A percentile compares a stretch with the other conserved stretches of the same genome.
Evolutionary conservation across 1,140 invertebrate genomes (phyloP).

Genomic region (Drosophila subobscura): DNA sequence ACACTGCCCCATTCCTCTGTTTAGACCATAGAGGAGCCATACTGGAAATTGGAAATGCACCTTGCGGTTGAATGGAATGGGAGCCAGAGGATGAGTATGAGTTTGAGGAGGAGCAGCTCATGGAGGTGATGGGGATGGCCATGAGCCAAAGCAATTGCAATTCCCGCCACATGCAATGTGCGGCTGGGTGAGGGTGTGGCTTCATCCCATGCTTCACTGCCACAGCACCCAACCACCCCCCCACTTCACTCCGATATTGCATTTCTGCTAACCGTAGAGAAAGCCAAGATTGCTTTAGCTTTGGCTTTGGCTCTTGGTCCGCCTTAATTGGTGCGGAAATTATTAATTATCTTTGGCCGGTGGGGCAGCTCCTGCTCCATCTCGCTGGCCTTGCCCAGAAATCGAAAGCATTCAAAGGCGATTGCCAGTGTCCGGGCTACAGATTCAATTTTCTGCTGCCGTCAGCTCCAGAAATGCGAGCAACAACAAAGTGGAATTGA

Average conservation of each 20-base stretch:
- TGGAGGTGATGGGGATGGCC: not conserved
- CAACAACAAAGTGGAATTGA: conserved; percentile 11
- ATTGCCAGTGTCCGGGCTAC: conserved; percentile 11
- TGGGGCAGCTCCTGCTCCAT: conserved; percentile 13
- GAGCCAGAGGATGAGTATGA: not conserved
- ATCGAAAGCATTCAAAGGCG: conserved; percentile 40
- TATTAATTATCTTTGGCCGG: conserved; percentile 69
- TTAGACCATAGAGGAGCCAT: conserved; percentile 31
- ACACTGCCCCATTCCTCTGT: conserved; percentile 10
- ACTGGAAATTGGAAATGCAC: conserved; percentile 44
- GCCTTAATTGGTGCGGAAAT: conserved; percentile 78
- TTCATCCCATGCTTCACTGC: conserved; percentile 39
- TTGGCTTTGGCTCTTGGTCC: conserved; percentile 34
- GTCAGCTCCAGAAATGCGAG: not conserved
- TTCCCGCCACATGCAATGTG: conserved; percentile 15
- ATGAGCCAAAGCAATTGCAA: not conserved
- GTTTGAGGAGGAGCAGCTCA: not conserved
- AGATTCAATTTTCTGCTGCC: conserved; percentile 26
- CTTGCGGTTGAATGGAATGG: not conserved
- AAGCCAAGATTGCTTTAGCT: conserved; percentile 50
- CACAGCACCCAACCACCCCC: too few species aligned
- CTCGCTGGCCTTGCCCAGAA: conserved; percentile 19
- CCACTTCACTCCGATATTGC: conserved; percentile 4
- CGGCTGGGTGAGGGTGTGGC: not conserved
- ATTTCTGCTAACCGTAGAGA: conserved; percentile 39